Evolutionary conservation across 2,113 vertebrate genomes (phyloP).

Genomic region (Atractosteus spatula): DNA sequence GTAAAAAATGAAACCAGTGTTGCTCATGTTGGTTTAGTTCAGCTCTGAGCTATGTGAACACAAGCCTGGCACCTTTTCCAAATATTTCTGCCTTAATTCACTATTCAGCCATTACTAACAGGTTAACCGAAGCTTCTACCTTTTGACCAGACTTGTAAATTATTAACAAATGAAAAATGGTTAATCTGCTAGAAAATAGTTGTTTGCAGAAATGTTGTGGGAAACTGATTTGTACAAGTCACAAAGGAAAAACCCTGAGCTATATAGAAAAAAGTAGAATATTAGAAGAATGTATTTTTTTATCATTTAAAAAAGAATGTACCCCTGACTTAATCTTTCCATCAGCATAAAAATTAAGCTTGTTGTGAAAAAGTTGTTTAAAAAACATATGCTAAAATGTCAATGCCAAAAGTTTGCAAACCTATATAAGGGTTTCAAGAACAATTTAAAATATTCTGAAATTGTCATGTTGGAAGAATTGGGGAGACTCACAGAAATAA

Average conservation of each 20-base stretch:
- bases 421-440: neutral
- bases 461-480: neutral
- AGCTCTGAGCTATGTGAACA: no score
- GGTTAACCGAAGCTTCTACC: conserved; percentile 30
- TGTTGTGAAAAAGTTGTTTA: conserved; percentile 8
- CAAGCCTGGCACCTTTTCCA: neutral
- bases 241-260: no score
- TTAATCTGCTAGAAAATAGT: conserved; percentile 7
- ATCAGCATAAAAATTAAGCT: neutral
- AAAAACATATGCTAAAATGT: conserved; percentile 9
- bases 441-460: neutral
- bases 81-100: conserved; percentile 1
- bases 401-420: neutral
- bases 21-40: neutral
- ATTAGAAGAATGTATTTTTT: no score
- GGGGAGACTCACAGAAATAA: conserved; percentile 2
- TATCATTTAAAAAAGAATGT: no score
- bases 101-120: conserved; percentile 17
- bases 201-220: conserved; percentile 33
- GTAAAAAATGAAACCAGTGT: neutral
- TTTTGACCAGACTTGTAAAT: conserved; percentile 45
- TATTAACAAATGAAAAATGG: conserved; percentile 47
- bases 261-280: conserved; percentile 10
- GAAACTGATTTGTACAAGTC: conserved; percentile 19
- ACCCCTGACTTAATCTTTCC: no score